Conservation (phyloP, 2,797 vertebrate species). For the Sardinella longiceps region DNA sequence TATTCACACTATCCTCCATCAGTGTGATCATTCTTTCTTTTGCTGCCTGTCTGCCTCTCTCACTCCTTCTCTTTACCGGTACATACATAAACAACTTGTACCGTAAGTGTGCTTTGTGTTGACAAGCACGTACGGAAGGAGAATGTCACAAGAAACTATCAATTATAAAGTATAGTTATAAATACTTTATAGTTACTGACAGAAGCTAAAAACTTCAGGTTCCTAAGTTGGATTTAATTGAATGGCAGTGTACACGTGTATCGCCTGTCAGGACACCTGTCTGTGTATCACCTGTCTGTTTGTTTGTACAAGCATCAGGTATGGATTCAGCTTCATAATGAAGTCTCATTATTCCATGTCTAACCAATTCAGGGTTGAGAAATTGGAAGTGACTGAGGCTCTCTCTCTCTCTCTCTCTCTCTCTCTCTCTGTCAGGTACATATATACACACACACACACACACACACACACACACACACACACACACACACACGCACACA, state of each 20-base stretch:
- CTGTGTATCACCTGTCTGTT: neutral
- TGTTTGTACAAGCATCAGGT: neutral
- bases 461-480: conserved; percentile 39
- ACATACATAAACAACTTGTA: neutral
- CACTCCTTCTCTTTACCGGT: neutral
- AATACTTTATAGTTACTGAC: no score
- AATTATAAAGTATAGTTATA: no score
- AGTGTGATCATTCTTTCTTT: neutral
- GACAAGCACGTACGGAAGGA: neutral
- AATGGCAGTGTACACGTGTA: conserved; percentile 24
- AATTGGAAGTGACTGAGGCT: neutral
- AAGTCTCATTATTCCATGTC: neutral
- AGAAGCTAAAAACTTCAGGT: neutral
- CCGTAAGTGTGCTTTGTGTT: neutral
- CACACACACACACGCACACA: conserved; percentile 41
- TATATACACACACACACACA: conserved; percentile 38
- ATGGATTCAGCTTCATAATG: conserved; percentile 10
- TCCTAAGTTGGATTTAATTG: neutral
- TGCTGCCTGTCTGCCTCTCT: neutral
- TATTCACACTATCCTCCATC: neutral
- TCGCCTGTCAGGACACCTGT: neutral
- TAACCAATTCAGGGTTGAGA: neutral
- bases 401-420: neutral
- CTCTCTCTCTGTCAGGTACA: neutral
- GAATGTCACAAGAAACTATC: no score